Percentiles rank a stretch among this genome's conserved stretches.
Conservation (phyloP, 2,113 vertebrate genomes). For the Scomber scombrus region DNA sequence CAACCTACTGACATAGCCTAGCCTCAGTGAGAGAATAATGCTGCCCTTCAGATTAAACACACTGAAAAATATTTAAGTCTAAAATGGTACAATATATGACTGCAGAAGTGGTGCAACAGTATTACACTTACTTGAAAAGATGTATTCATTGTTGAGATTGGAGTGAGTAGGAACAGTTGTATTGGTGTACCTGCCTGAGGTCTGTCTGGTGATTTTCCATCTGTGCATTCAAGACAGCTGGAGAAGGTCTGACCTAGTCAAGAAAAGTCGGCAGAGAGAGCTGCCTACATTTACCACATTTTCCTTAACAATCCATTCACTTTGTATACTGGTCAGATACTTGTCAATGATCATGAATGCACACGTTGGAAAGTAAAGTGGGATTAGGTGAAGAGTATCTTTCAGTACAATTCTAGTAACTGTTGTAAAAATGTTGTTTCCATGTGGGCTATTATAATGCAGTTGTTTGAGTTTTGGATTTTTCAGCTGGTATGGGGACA, state of each 20-base stretch:
- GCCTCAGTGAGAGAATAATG: background rate
- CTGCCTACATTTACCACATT: no score
- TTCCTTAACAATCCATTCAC: no score
- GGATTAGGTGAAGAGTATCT: no score
- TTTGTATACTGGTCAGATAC: background rate
- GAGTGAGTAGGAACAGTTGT: background rate
- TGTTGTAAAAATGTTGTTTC: background rate
- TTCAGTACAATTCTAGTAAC: no score
- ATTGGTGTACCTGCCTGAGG: constrained; percentile 12
- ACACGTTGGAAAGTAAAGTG: background rate
- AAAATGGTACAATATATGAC: no score
- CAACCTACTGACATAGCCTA: background rate
- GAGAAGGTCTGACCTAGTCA: background rate
- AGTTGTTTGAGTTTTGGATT: background rate
- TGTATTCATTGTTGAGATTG: no score
- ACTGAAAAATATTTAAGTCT: no score
- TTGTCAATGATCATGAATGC: constrained; percentile 1
- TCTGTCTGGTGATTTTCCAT: background rate
- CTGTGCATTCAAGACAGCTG: constrained; percentile 3
- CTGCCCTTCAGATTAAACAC: background rate
- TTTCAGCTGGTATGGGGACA: background rate
- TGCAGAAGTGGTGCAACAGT: no score
- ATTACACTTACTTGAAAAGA: background rate
- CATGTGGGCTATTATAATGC: background rate
- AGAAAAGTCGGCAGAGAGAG: background rate